Percentiles rank a stretch among this genome's conserved stretches.
These are phyloP conservation scores for Phthorimaea operculella DNA, from an alignment of 1,140 invertebrate genomes.

Conservation along the genomic window DNA sequence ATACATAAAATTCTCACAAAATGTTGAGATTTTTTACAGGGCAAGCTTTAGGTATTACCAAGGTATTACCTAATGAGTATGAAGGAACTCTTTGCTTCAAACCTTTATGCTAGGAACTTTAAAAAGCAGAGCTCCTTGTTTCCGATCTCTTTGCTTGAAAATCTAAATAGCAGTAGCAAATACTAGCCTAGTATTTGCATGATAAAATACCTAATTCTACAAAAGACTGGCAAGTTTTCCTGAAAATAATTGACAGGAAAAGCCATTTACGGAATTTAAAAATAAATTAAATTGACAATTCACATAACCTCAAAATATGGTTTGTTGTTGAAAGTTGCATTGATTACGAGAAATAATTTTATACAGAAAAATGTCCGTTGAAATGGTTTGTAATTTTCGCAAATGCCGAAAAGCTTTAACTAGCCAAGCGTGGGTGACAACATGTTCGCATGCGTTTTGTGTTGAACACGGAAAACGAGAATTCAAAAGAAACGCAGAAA, in stretches of 20 bases:
- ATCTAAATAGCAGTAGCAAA: too few species aligned
- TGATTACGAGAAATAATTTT: not conserved
- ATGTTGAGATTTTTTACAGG: too few species aligned
- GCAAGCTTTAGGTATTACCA: too few species aligned
- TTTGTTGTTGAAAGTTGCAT: not conserved
- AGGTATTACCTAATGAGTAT: too few species aligned
- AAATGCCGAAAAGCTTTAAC: constrained; percentile 63
- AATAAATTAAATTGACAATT: constrained; percentile 6
- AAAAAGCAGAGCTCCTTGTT: too few species aligned
- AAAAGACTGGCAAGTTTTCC: not conserved
- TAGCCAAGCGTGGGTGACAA: constrained; percentile 67
- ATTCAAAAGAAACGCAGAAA: constrained; percentile 57
- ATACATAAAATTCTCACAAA: too few species aligned
- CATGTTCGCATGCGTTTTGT: constrained; percentile 68
- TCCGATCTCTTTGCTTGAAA: too few species aligned
- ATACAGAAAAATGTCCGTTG: constrained; percentile 37
- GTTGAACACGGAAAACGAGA: constrained; percentile 64
- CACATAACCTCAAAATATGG: constrained; percentile 17
- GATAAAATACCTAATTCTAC: too few species aligned
- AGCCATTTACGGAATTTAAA: not conserved
- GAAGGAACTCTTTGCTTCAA: too few species aligned
- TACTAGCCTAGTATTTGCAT: too few species aligned
- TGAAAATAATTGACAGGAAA: not conserved
- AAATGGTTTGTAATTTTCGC: constrained; percentile 66
- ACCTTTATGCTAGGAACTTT: too few species aligned